phyloP scores from a whole-genome alignment of 30 jellyfish, hydroid and myxozoan genomes.

The Euphysa ruthae region DNA sequence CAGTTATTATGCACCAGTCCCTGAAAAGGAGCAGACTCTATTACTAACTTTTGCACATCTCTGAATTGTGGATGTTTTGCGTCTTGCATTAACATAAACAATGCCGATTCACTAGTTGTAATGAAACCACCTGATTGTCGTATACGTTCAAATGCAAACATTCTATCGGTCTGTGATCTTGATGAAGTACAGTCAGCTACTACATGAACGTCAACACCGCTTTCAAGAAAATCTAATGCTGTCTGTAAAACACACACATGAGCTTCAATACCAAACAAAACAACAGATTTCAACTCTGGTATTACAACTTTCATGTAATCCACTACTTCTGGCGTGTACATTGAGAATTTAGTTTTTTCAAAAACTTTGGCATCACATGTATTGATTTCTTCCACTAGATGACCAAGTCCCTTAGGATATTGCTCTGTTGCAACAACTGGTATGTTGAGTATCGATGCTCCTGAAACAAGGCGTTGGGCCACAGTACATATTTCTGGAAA shows the following conservation, averaged over 20 bases:
- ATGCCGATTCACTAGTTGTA: slow-evolving; percentile 93
- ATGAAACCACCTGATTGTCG: slow-evolving; percentile 93
- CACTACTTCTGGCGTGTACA: slow-evolving; percentile 85
- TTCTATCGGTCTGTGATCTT: slow-evolving; percentile 70
- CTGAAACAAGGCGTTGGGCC: slow-evolving; percentile 79
- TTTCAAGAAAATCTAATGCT: slow-evolving; percentile 73
- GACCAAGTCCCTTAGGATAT: slow-evolving; percentile 97
- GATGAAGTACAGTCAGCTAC: slow-evolving; percentile 93
- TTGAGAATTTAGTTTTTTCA: slow-evolving; percentile 85
- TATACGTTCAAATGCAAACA: slow-evolving; percentile 89
- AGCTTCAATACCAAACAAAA: slow-evolving; percentile 97
- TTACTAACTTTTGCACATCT: slow-evolving; percentile 70
- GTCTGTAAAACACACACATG: slow-evolving; percentile 97
- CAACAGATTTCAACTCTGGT: slow-evolving; percentile 56
- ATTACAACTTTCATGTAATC: slow-evolving; percentile 28
- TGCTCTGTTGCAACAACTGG: slow-evolving; percentile 98
- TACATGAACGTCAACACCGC: slow-evolving; percentile 78
- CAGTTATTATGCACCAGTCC: slow-evolving; percentile 69
- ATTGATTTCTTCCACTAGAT: slow-evolving; percentile 74
- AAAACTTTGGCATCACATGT: slow-evolving; percentile 52
- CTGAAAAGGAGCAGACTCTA: slow-evolving; percentile 77
- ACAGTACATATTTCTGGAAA: slow-evolving; percentile 70
- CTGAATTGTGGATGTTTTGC: slow-evolving; percentile 90
- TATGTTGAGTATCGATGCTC: slow-evolving; percentile 65
- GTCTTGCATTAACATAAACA: slow-evolving; percentile 83